A percentile compares a stretch with the other conserved stretches of the same genome.
Conservation (phyloP, 2,888 invertebrate genomes). For the Griposia aprilina region DNA sequence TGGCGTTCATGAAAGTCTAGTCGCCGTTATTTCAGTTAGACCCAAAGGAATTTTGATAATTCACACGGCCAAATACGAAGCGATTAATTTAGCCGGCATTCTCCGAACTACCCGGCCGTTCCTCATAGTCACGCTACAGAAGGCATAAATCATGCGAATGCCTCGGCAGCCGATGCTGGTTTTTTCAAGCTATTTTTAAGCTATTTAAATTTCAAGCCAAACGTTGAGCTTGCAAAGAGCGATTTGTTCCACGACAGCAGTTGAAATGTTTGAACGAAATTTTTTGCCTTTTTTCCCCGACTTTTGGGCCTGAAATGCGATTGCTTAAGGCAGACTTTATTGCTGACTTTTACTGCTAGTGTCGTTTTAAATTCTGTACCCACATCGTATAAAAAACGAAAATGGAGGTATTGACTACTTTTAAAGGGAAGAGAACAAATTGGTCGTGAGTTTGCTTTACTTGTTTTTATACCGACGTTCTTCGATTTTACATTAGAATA, state of each 20-base stretch:
- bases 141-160: slow-evolving; percentile 82
- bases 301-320: slow-evolving; percentile 61
- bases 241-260: slow-evolving; percentile 71
- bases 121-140: slow-evolving; percentile 81
- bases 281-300: slow-evolving; percentile 46
- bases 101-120: slow-evolving; percentile 80
- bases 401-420: slow-evolving; percentile 38
- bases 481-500: slow-evolving; percentile 21
- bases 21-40: slow-evolving; percentile 67
- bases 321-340: slow-evolving; percentile 58
- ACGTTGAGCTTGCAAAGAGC: slow-evolving; percentile 74
- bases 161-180: slow-evolving; percentile 69
- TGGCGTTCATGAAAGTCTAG: slow-evolving; percentile 62
- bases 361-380: slow-evolving; percentile 52
- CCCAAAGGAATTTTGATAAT: slow-evolving; percentile 75
- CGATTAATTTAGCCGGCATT: slow-evolving; percentile 85
- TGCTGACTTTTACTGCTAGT: slow-evolving; percentile 58
- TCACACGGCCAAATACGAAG: slow-evolving; percentile 75
- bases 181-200: slow-evolving; percentile 70
- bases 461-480: slow-evolving; percentile 20
- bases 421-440: slow-evolving; percentile 36
- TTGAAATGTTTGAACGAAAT: slow-evolving; percentile 60
- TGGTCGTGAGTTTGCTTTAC: slow-evolving; percentile 7
- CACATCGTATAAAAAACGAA: slow-evolving; percentile 40
- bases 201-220: slow-evolving; percentile 79